Conservation (phyloP, 2,113 vertebrate genomes). For the Arvicanthis niloticus region DNA sequence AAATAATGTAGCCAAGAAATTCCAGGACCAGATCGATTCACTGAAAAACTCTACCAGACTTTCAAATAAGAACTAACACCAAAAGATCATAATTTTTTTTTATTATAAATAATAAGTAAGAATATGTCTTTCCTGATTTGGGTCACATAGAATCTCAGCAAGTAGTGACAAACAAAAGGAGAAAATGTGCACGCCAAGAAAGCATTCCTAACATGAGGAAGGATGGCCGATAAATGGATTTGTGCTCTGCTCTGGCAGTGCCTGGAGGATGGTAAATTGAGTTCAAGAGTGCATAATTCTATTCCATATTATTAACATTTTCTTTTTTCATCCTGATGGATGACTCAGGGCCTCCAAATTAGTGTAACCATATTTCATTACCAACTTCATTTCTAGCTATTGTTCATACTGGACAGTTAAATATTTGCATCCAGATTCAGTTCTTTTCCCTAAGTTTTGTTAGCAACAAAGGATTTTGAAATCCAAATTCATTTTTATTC, state of each 20-base stretch:
- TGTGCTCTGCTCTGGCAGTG: slow-evolving; percentile 62
- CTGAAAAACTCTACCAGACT: slow-evolving; percentile 11
- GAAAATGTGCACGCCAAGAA: slow-evolving; percentile 62
- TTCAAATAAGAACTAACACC: background rate
- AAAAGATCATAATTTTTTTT: slow-evolving; percentile 16
- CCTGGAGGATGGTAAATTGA: slow-evolving; percentile 70
- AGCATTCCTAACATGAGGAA: slow-evolving; percentile 66
- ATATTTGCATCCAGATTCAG: slow-evolving; percentile 47
- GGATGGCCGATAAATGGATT: slow-evolving; percentile 68
- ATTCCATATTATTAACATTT: slow-evolving; percentile 75
- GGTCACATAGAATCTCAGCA: background rate
- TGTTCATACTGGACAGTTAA: slow-evolving; percentile 54
- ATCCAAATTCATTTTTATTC: slow-evolving; percentile 62
- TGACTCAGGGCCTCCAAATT: slow-evolving; percentile 70
- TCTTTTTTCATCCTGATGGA: slow-evolving; percentile 73
- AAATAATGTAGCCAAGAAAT: background rate
- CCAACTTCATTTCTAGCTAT: slow-evolving; percentile 66
- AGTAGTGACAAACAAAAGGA: slow-evolving; percentile 53
- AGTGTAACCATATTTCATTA: slow-evolving; percentile 57
- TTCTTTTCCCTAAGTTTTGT: slow-evolving; percentile 34
- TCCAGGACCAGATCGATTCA: background rate
- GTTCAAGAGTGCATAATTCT: slow-evolving; percentile 69
- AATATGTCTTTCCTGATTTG: slow-evolving; percentile 34
- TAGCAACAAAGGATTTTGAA: slow-evolving; percentile 51
- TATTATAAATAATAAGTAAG: slow-evolving; percentile 28